These are phyloP conservation scores for Spialia ferax DNA, from an alignment of 2,888 invertebrate genomes.

Conservation along the genomic window DNA sequence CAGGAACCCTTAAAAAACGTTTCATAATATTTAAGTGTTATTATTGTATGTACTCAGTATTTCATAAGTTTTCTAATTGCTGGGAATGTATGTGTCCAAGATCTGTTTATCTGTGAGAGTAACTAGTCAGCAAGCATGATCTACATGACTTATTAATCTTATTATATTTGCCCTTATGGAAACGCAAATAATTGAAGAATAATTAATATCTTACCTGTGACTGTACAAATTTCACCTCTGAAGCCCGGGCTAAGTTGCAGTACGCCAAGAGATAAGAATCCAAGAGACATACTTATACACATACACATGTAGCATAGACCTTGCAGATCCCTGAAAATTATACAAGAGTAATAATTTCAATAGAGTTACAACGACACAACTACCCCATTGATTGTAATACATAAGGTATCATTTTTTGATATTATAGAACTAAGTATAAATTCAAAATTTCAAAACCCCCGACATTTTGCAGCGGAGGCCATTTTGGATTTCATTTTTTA, in stretches of 20 bases:
- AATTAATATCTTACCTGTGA: conserved; percentile 69
- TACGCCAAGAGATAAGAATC: conserved; percentile 86
- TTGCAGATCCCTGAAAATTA: conserved; percentile 83
- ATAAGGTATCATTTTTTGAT: too few species aligned
- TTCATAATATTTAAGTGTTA: neutral
- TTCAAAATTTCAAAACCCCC: too few species aligned
- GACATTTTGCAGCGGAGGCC: too few species aligned
- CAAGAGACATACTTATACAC: conserved; percentile 86
- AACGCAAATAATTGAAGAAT: neutral
- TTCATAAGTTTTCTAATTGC: too few species aligned
- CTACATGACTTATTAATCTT: neutral
- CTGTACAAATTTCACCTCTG: conserved; percentile 73
- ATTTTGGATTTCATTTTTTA: too few species aligned
- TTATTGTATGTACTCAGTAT: neutral
- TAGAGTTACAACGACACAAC: too few species aligned
- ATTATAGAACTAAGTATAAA: too few species aligned
- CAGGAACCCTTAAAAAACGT: conserved; percentile 77
- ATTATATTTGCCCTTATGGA: neutral
- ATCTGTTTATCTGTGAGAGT: neutral
- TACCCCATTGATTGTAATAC: too few species aligned
- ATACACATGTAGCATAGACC: conserved; percentile 89
- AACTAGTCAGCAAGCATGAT: neutral
- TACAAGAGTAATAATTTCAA: neutral
- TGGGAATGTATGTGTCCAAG: too few species aligned
- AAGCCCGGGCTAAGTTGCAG: conserved; percentile 80